Base-by-base conservation (phyloP, 2,888 invertebrate genomes). In the Eristalis arbustorum region DNA sequence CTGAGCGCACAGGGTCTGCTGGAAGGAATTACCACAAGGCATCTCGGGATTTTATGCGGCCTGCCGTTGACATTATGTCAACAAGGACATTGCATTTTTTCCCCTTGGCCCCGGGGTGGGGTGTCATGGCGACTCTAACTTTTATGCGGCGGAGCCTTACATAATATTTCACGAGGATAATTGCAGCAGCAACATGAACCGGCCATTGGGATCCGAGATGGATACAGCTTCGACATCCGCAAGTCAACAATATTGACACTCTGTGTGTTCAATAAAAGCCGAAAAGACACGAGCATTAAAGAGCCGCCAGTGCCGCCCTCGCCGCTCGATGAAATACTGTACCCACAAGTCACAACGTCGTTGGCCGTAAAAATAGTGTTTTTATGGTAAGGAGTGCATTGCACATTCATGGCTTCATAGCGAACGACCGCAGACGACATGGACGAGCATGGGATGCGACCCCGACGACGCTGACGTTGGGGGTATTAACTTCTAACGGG, bases 221-320 rank as follows among this genome's bases (percentile, higher is more conserved):
- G 49, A n/a, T 49, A 18, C 25, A 34, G 40, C 62, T 67, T 62
- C 11, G 56, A 78, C 74, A 76, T 81, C 66, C 81, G 63, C 76
- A 77, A 85, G 84, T 77, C 72, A 77, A 81, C 81, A 68, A 63
- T 81, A 81, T 85, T 85, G 82, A 82, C 82, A 82, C 77, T n/a
- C n/a, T 85, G 73, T 69, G 56, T 64, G 82, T 82, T 78, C 85
- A 82, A 81, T 85, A 82, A 85, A 81, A 82, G 34, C 64, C 64
- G 69, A 85, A 82, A 77, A 59, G 77, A 82, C 69, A 77, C 49
- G 56, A 40, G 42, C 71, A 85, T 82, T 82, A 74, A 78, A 66
- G 82, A 59, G 77, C 64, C 57, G 57, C 22, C 57, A 40, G 1
- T 3, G 72, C 37, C 67, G 67, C 8, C 49, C 18, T 18, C 11